Conservation (phyloP, 2,888 invertebrate genomes). For the Proisotoma minuta region DNA sequence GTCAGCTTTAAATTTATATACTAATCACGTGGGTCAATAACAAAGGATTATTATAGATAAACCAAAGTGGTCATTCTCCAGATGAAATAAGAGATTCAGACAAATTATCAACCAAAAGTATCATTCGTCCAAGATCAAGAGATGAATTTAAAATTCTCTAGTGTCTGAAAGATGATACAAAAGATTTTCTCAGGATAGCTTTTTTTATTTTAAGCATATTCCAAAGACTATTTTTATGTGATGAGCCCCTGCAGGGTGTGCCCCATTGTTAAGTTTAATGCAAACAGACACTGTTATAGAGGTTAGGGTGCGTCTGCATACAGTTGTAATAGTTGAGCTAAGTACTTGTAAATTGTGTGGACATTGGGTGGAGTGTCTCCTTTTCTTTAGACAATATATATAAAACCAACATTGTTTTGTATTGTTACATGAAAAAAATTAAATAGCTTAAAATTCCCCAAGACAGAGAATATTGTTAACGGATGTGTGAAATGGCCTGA, state of each 20-base stretch:
- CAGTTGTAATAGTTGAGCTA: not conserved
- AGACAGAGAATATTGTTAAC: not conserved
- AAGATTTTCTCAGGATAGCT: not conserved
- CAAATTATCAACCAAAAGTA: too few species aligned
- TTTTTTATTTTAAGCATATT: not conserved
- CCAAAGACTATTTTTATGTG: not conserved
- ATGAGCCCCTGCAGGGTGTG: constrained; percentile 24
- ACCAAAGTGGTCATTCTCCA: too few species aligned
- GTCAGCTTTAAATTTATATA: too few species aligned
- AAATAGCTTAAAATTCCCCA: too few species aligned
- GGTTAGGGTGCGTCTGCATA: not conserved
- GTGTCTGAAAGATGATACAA: too few species aligned
- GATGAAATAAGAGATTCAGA: too few species aligned
- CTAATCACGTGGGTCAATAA: too few species aligned
- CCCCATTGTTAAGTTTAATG: constrained; percentile 29
- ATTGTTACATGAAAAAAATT: too few species aligned
- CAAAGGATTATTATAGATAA: too few species aligned
- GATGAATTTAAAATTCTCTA: not conserved
- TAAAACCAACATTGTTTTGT: too few species aligned
- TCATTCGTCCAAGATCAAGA: too few species aligned
- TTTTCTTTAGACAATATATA: not conserved
- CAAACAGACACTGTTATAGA: constrained; percentile 22
- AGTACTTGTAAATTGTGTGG: not conserved
- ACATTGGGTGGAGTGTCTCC: not conserved
- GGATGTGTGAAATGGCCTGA: not conserved